A percentile compares a stretch with the other conserved stretches of the same genome.
Conservation (phyloP, 1,140 invertebrate genomes). For the Palaemon carinicauda region DNA sequence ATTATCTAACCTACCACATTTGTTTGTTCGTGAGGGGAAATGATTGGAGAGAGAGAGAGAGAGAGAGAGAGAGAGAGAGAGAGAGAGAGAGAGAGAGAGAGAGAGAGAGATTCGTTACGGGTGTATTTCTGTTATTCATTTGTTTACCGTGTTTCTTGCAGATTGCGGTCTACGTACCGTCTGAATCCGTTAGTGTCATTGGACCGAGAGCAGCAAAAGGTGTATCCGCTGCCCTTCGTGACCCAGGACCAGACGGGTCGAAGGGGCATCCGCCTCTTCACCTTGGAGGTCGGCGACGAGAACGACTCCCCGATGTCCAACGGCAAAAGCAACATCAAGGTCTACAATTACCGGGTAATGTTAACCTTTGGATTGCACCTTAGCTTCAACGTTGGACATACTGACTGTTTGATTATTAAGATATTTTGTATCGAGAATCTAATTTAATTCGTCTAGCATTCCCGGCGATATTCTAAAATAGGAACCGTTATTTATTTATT, state of each 20-base stretch:
- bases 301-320: constrained; percentile 87
- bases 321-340: constrained; percentile 74
- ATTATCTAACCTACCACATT: too few species aligned
- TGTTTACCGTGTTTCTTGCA: not conserved
- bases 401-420: too few species aligned
- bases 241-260: constrained; percentile 62
- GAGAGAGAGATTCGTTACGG: not conserved
- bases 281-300: constrained; percentile 86
- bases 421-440: too few species aligned
- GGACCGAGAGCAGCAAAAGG: constrained; percentile 64
- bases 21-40: not conserved
- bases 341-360: constrained; percentile 44
- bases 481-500: too few species aligned
- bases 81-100: not conserved
- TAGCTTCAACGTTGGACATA: too few species aligned
- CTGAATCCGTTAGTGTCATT: constrained; percentile 61
- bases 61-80: not conserved
- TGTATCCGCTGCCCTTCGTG: constrained; percentile 58
- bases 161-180: constrained; percentile 21
- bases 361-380: too few species aligned
- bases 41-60: not conserved
- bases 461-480: too few species aligned
- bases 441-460: too few species aligned
- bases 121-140: not conserved
- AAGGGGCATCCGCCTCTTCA: constrained; percentile 62